Evolutionary conservation across 2,797 vertebrate species (phyloP).

Genomic region (Mormyrops attenuatus): DNA sequence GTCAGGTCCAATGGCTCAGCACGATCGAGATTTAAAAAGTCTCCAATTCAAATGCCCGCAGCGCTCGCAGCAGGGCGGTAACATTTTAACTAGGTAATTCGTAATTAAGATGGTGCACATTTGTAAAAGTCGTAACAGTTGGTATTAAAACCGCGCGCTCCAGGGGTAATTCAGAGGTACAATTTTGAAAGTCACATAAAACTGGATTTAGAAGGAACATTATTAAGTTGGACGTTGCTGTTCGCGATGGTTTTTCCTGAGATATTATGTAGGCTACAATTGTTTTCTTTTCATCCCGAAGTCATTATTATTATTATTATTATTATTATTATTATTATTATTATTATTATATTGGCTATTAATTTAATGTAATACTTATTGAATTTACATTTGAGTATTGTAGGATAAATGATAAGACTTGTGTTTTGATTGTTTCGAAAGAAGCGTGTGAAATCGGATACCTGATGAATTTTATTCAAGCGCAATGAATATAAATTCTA

Average conservation of each 20-base stretch:
- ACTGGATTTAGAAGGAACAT: background rate
- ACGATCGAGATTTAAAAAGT: conserved; percentile 2
- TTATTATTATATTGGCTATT: background rate
- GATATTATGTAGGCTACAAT: background rate
- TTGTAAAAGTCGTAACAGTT: background rate
- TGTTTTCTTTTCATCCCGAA: background rate
- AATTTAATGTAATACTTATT: background rate
- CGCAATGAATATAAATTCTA: background rate
- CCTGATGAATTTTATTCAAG: background rate
- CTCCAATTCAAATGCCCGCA: background rate
- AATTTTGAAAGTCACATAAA: background rate
- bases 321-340: background rate
- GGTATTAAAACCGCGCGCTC: background rate
- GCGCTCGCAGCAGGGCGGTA: background rate
- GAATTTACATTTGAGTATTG: background rate
- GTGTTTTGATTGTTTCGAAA: background rate
- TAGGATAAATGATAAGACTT: background rate
- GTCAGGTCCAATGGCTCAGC: conserved; percentile 11
- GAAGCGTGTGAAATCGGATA: background rate
- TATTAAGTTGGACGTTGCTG: background rate
- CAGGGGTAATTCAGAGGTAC: background rate
- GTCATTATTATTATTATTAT: background rate
- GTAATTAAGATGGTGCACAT: background rate
- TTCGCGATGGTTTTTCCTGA: background rate
- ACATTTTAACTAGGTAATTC: conserved; percentile 1